These are phyloP conservation scores for Lepidochrysops patricia DNA, from an alignment of 2,888 invertebrate species.

Conservation along the genomic window DNA sequence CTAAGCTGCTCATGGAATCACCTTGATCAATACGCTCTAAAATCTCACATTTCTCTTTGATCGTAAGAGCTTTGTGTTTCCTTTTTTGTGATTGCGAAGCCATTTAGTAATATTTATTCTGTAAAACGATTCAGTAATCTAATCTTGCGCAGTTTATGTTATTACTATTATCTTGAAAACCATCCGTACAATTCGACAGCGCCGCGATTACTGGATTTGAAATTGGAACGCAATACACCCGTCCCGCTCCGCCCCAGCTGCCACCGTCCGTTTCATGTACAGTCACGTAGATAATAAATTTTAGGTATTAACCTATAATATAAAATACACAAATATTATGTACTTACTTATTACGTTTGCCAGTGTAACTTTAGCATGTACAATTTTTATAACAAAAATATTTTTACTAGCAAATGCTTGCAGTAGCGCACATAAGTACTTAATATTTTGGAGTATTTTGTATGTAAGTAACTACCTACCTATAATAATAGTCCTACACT, in stretches of 20 bases:
- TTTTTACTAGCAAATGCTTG: too few species aligned
- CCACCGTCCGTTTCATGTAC: not conserved
- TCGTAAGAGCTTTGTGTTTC: conserved; percentile 26
- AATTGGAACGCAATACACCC: not conserved
- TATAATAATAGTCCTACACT: too few species aligned
- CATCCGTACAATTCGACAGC: not conserved
- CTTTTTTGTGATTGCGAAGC: conserved; percentile 25
- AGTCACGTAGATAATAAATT: not conserved
- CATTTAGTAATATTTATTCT: conserved; percentile 12
- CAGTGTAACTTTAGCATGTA: too few species aligned
- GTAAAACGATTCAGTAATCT: not conserved
- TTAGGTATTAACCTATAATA: too few species aligned
- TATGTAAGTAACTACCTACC: too few species aligned
- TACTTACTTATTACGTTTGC: too few species aligned
- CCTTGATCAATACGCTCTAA: conserved; percentile 24
- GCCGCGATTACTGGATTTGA: not conserved
- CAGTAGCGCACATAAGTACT: too few species aligned
- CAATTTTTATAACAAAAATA: too few species aligned
- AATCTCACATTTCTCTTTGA: conserved; percentile 28
- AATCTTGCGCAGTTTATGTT: not conserved
- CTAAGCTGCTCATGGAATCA: conserved; percentile 13
- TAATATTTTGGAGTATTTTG: too few species aligned
- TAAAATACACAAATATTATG: too few species aligned
- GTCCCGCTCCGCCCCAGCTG: not conserved
- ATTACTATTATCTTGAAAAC: not conserved